Conservation (phyloP, 2,113 vertebrate genomes). For the Maccullochella peelii region DNA sequence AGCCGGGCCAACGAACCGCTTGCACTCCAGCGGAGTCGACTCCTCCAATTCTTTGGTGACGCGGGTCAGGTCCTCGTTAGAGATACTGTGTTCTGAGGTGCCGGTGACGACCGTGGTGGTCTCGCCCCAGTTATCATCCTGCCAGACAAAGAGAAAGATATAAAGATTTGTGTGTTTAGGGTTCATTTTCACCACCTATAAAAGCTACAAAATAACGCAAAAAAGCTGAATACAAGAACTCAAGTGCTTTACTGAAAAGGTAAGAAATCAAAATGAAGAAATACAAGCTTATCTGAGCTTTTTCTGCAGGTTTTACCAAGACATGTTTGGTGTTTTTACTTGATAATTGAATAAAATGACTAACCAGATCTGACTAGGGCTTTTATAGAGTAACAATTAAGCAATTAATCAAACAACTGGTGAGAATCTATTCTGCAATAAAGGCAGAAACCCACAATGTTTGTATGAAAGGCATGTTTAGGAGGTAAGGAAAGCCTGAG, state of each 20-base stretch:
- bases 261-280: neutral
- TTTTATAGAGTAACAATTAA: neutral
- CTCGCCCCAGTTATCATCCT: constrained; percentile 98
- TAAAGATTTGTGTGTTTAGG: neutral
- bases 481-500: neutral
- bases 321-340: neutral
- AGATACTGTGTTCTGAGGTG: constrained; percentile 95
- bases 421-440: neutral
- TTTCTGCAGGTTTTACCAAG: neutral
- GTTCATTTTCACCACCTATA: neutral
- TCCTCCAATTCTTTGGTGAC: constrained; percentile 95
- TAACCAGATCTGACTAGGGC: neutral
- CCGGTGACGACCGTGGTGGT: constrained; percentile 94
- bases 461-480: neutral
- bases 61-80: constrained; percentile 93
- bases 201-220: neutral
- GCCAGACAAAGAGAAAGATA: neutral
- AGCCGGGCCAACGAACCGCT: constrained; percentile 87
- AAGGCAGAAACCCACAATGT: neutral
- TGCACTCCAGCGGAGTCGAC: constrained; percentile 90
- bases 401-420: neutral
- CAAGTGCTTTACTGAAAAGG: neutral
- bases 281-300: neutral
- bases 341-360: neutral
- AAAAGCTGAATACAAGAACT: neutral